Conservation (phyloP, 2,797 vertebrate species). For the Avahi laniger region DNA sequence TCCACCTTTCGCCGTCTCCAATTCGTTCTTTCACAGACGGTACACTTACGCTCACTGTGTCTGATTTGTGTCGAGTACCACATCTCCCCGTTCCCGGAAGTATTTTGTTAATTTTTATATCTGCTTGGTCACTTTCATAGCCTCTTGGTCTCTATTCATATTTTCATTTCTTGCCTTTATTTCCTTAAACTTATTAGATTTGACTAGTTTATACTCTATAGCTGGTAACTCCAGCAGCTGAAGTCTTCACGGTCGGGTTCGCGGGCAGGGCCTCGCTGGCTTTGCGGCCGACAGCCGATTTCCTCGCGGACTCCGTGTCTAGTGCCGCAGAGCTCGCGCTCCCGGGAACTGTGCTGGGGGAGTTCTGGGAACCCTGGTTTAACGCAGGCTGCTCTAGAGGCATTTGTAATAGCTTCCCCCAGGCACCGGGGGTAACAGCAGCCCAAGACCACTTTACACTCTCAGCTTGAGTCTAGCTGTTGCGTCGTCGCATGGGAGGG, state of each 20-base stretch:
- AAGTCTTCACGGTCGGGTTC: rapidly evolving
- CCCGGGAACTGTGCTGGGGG: neutral
- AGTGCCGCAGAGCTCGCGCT: rapidly evolving
- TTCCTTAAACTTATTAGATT: neutral
- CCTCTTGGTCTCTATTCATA: neutral
- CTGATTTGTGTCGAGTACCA: neutral
- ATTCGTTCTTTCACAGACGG: neutral
- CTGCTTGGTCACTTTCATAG: neutral
- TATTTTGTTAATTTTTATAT: neutral
- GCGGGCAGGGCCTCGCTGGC: rapidly evolving
- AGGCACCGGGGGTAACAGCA: neutral
- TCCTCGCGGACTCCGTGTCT: neutral
- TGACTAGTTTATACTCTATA: neutral
- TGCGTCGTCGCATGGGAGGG: rapidly evolving
- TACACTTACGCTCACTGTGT: rapidly evolving
- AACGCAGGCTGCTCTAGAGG: neutral
- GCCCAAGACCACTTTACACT: neutral
- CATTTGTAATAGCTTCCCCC: neutral
- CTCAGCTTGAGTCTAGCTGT: no score
- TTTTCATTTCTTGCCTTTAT: neutral
- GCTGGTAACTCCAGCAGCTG: neutral
- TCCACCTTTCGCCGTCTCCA: rapidly evolving
- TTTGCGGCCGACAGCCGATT: rapidly evolving
- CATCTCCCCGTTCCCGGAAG: neutral
- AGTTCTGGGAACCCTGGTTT: neutral